These are phyloP conservation scores for Harpalus rubripes DNA, from an alignment of 2,888 invertebrate species.

Conservation along the genomic window DNA sequence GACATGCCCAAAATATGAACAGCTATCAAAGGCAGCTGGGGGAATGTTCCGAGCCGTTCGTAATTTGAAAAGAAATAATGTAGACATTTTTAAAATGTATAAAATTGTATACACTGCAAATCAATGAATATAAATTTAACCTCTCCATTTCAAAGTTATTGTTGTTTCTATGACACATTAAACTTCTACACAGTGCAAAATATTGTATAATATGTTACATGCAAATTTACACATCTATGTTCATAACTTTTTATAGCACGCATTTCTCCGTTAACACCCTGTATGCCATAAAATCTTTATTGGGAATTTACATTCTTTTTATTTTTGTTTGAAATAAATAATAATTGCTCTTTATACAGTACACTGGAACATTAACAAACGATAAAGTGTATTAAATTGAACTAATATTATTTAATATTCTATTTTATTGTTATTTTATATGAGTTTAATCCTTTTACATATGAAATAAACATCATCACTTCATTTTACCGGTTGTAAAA, in stretches of 20 bases:
- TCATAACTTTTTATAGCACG: conserved; percentile 22
- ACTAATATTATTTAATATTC: background rate
- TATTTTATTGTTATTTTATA: background rate
- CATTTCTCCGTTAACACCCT: conserved; percentile 3
- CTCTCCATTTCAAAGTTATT: background rate
- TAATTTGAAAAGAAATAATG: no score
- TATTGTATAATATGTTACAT: conserved; percentile 28
- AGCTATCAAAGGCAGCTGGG: no score
- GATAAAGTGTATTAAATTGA: conserved; percentile 1
- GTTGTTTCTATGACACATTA: background rate
- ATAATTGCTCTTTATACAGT: background rate
- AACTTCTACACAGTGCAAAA: conserved; percentile 16
- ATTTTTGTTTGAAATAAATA: conserved; percentile 13
- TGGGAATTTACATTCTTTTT: conserved; percentile 15
- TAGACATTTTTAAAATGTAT: no score
- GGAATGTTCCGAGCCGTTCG: no score
- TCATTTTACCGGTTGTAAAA: background rate
- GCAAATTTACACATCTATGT: conserved; percentile 32
- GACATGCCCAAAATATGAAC: no score
- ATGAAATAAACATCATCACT: background rate
- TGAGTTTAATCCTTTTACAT: background rate
- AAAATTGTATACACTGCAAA: no score
- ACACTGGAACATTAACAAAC: background rate
- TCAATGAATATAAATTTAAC: no score
- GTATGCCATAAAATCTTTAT: conserved; percentile 6